Evolutionary conservation across 2,888 invertebrate genomes (phyloP), one percentile per base, ranked within the genome.

Genomic region (Cordilura impudica): DNA sequence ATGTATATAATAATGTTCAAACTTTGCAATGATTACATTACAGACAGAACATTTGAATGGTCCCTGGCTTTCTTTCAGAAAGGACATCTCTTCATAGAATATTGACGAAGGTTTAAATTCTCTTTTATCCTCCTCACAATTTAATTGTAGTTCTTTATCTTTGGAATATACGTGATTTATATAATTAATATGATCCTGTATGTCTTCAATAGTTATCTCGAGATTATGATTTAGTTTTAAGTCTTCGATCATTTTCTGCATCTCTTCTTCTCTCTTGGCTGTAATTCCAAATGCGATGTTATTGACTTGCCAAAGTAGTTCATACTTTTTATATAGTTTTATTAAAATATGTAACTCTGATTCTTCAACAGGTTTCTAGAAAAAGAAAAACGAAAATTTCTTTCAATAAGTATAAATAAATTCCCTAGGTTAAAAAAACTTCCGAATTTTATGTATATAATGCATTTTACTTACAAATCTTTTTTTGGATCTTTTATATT

Each of bases 221-320:
- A 26, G 31, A 16, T 61, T 16, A n/a, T 39, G 18, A 8, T 77
- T 35, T 18, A n/a, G 14, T 31, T 67, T 77, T 66, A 77, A 21
- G 12, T 43, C 31, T 10, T 77, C 71, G 29, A 53, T 53, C 7
- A 77, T 77, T 61, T 39, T 43, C 2, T 7, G 8, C 47, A 66
- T 61, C 47, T 56, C 31, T 77, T 77, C 77, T 16, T 54, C 39
- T 56, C 61, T 77, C 19, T 72, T 77, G 23, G 45, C 51, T 60
- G 47, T 71, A n/a, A 77, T 21, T 4, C 66, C 77, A 67, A 72
- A 77, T 10, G 53, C 61, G 12, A 77, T 67, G 60, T 72, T 72
- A 29, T 77, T 35, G 4, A 72, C 72, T 67, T 77, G 54, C 77
- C 77, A 77, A n/a, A 77, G 60, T 6, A 67, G n/a, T 51, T 67